Evolutionary conservation across 2,888 invertebrate species (phyloP).

Genomic region (Coelinius sp.): DNA sequence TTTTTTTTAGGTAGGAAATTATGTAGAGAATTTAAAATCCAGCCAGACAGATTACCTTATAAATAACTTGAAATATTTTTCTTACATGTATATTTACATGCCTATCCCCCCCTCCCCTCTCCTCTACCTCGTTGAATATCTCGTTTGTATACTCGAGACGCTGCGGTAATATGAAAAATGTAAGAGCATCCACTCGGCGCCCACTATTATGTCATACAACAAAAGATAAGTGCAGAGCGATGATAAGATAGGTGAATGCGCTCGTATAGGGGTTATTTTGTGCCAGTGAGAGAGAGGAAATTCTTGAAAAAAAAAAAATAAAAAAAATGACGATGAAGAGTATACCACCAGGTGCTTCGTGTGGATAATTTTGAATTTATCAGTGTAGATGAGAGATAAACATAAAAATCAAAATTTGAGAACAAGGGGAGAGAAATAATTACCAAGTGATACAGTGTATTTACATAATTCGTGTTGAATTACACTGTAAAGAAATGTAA

Average conservation of each 20-base stretch:
- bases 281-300: conserved; percentile 24
- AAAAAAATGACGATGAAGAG: background rate
- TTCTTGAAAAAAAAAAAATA: conserved; percentile 31
- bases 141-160: conserved; percentile 19
- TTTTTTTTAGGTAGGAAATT: background rate
- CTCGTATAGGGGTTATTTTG: conserved; percentile 36
- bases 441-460: background rate
- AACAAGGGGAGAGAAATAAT: background rate
- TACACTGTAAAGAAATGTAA: background rate
- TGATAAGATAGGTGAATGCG: conserved; percentile 52
- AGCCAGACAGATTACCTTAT: too few relatives aligned
- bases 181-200: conserved; percentile 41
- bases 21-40: background rate
- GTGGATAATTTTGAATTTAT: background rate
- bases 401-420: background rate
- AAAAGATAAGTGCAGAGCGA: conserved; percentile 45
- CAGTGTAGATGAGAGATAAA: background rate
- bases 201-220: conserved; percentile 51
- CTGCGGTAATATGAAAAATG: conserved; percentile 44
- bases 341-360: background rate
- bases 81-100: conserved; percentile 22
- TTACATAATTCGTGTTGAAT: conserved; percentile 17
- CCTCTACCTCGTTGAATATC: background rate
- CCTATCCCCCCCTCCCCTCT: background rate
- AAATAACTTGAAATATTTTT: conserved; percentile 17